A percentile compares a stretch with the other conserved stretches of the same genome.
Conservation (phyloP, 2,888 invertebrate genomes). For the Chirona hameri region DNA sequence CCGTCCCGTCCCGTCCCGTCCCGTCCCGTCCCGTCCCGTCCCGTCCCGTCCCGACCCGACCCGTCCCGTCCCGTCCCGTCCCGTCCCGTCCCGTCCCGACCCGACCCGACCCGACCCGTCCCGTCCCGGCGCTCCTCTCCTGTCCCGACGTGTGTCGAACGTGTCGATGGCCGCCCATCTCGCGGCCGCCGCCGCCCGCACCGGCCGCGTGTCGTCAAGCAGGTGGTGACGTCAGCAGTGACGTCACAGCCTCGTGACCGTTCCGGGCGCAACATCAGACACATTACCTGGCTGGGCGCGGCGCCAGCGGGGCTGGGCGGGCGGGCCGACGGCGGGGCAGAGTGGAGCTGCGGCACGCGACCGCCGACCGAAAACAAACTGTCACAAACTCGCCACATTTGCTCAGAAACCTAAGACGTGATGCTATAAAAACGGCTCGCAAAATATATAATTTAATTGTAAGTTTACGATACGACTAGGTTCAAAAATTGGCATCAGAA, state of each 20-base stretch:
- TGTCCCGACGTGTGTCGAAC: neutral
- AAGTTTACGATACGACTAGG: too few species aligned
- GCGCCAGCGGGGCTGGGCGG: neutral
- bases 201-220: neutral
- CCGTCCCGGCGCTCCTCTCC: neutral
- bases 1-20: too few species aligned
- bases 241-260: constrained; percentile 26
- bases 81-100: neutral
- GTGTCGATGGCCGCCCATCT: neutral
- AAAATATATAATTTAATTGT: too few species aligned
- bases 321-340: neutral
- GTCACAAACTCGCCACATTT: too few species aligned
- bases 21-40: too few species aligned
- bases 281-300: neutral
- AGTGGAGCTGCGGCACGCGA: neutral
- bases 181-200: neutral
- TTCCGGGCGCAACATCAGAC: constrained; percentile 1
- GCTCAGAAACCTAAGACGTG: too few species aligned
- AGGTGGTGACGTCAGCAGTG: neutral
- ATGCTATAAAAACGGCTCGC: too few species aligned
- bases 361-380: too few species aligned
- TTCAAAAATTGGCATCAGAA: too few species aligned
- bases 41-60: too few species aligned
- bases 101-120: neutral
- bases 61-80: too few species aligned